Conservation (phyloP, 2,113 vertebrate genomes). For the Antennarius striatus region DNA sequence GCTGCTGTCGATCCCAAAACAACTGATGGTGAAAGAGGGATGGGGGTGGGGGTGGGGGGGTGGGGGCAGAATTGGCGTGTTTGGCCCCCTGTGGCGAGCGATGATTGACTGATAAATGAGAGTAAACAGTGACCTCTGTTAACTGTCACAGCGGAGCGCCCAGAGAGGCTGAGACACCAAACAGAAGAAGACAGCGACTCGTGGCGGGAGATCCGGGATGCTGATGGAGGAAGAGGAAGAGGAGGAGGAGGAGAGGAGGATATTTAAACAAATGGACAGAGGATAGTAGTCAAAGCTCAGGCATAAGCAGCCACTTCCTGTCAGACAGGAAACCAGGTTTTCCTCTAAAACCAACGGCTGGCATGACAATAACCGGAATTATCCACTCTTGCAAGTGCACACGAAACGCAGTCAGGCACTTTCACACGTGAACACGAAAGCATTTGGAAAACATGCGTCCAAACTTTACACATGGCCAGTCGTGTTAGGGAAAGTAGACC, state of each 20-base stretch:
- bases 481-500: slow-evolving; percentile 30
- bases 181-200: slow-evolving; percentile 51
- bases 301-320: slow-evolving; percentile 32
- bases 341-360: not conserved
- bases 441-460: not conserved
- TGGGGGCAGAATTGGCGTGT: slow-evolving; percentile 32
- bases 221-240: slow-evolving; percentile 10
- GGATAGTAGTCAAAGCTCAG: slow-evolving; percentile 31
- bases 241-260: slow-evolving; percentile 3
- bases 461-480: slow-evolving; percentile 30
- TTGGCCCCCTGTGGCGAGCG: slow-evolving; percentile 54
- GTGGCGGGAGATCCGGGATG: slow-evolving; percentile 26
- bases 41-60: not conserved
- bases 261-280: slow-evolving; percentile 23
- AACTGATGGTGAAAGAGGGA: slow-evolving; percentile 6
- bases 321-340: slow-evolving; percentile 17
- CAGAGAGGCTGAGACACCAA: slow-evolving; percentile 42
- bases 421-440: slow-evolving; percentile 18
- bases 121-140: slow-evolving; percentile 80
- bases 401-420: slow-evolving; percentile 17
- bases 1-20: not conserved
- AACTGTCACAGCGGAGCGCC: slow-evolving; percentile 74
- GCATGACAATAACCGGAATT: slow-evolving; percentile 11
- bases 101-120: slow-evolving; percentile 79
- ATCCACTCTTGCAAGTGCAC: slow-evolving; percentile 22